phyloP scores from a whole-genome alignment of 1,140 invertebrate genomes.

The Drosophila ercepeae region DNA sequence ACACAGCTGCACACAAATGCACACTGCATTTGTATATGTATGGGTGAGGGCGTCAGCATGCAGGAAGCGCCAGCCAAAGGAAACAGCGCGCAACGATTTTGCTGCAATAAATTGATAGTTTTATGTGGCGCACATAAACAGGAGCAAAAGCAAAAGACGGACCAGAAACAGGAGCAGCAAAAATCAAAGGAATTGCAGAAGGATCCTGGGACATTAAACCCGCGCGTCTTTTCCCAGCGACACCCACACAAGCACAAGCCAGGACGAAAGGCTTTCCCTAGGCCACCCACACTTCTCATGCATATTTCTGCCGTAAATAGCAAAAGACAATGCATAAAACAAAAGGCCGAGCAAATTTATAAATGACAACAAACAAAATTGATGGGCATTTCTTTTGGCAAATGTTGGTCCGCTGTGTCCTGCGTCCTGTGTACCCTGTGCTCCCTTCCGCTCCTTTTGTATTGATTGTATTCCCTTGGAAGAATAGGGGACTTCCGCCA shows the following conservation, averaged over 20 bases:
- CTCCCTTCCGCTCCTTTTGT: background rate
- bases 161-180: slow-evolving; percentile 3
- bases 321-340: slow-evolving; percentile 64
- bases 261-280: background rate
- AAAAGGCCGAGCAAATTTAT: slow-evolving; percentile 71
- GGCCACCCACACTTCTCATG: slow-evolving; percentile 11
- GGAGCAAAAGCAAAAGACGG: slow-evolving; percentile 7
- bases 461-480: background rate
- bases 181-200: slow-evolving; percentile 3
- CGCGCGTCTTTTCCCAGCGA: slow-evolving; percentile 19
- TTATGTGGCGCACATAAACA: slow-evolving; percentile 81
- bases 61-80: slow-evolving; percentile 75
- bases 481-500: slow-evolving; percentile 3
- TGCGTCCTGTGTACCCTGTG: background rate
- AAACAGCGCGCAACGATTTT: slow-evolving; percentile 82
- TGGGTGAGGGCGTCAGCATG: slow-evolving; percentile 64
- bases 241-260: slow-evolving; percentile 5
- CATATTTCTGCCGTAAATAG: slow-evolving; percentile 64
- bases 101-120: slow-evolving; percentile 82
- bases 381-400: slow-evolving; percentile 32
- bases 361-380: slow-evolving; percentile 70
- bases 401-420: background rate
- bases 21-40: slow-evolving; percentile 19
- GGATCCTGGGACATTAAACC: slow-evolving; percentile 57
- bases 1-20: slow-evolving; percentile 35